Percentiles rank a stretch among this genome's conserved stretches.
Evolutionary conservation across 64 coral and sea anemone genomes (phyloP).

Genomic region (Porites lutea): DNA sequence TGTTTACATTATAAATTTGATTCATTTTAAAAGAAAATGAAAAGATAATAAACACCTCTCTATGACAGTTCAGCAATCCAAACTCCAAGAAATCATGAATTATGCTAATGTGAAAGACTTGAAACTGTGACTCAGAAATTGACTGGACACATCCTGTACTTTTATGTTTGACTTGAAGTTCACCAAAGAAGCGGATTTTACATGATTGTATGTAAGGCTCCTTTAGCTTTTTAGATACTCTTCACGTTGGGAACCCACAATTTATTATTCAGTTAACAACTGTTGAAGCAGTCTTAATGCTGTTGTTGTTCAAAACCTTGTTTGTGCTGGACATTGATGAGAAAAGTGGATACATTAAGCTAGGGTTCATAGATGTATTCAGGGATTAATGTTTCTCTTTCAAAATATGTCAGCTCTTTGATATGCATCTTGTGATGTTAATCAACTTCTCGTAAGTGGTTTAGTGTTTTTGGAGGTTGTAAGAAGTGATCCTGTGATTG

Average conservation of each 20-base stretch:
- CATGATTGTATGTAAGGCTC: not conserved
- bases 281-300: slow-evolving; percentile 11
- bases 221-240: slow-evolving; percentile 27
- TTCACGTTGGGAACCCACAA: not conserved
- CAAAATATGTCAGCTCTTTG: not conserved
- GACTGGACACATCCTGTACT: too few relatives aligned
- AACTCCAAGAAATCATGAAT: too few relatives aligned
- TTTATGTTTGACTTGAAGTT: too few relatives aligned
- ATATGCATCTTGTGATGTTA: slow-evolving; percentile 5
- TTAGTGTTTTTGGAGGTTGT: not conserved
- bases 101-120: too few relatives aligned
- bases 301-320: slow-evolving; percentile 33
- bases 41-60: too few relatives aligned
- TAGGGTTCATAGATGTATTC: not conserved
- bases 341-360: slow-evolving; percentile 43
- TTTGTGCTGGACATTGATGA: slow-evolving; percentile 33
- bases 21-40: not conserved
- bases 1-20: not conserved
- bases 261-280: not conserved
- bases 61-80: too few relatives aligned
- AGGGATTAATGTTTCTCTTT: too few relatives aligned
- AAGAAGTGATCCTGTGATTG: too few relatives aligned
- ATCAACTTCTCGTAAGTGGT: not conserved
- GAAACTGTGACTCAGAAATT: too few relatives aligned
- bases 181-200: too few relatives aligned